phyloP scores from a whole-genome alignment of 2,797 vertebrate species.

The Lepus townsendii region DNA sequence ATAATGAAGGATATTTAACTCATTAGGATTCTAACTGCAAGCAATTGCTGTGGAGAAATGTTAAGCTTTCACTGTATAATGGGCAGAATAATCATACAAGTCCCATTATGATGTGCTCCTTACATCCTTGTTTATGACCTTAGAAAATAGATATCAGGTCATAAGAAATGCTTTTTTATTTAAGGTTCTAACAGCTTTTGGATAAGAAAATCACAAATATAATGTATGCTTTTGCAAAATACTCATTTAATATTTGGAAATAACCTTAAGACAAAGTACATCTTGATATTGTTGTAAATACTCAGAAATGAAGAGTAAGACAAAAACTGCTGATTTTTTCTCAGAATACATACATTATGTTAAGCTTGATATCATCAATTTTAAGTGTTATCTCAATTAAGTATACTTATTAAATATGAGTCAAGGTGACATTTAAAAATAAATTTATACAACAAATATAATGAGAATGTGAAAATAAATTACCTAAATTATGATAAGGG shows the following conservation, averaged over 20 bases:
- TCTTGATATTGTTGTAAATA: not conserved
- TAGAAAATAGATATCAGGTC: conserved; percentile 61
- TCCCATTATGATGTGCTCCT: conserved; percentile 38
- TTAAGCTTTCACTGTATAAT: conserved; percentile 60
- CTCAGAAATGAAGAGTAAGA: not conserved
- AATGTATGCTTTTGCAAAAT: conserved; percentile 30
- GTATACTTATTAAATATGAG: not conserved
- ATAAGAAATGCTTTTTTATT: conserved; percentile 67
- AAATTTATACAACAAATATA: not conserved
- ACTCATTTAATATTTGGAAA: conserved; percentile 34
- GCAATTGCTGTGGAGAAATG: conserved; percentile 72
- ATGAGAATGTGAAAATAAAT: not conserved
- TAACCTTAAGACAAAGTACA: not conserved
- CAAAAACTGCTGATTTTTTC: not conserved
- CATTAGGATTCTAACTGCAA: conserved; percentile 73
- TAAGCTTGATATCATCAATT: not conserved
- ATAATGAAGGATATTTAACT: conserved; percentile 68
- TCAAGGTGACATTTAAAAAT: not conserved
- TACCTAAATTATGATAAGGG: not conserved
- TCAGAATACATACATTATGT: not conserved
- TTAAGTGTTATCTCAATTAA: not conserved
- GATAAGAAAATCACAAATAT: conserved; percentile 50
- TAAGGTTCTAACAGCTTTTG: conserved; percentile 51
- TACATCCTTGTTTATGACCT: conserved; percentile 53
- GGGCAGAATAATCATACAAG: conserved; percentile 67